Percentiles rank a stretch among this genome's conserved stretches.
Evolutionary conservation across 2,797 vertebrate genomes (phyloP).

Genomic region (Halcyon smyrnensis): DNA sequence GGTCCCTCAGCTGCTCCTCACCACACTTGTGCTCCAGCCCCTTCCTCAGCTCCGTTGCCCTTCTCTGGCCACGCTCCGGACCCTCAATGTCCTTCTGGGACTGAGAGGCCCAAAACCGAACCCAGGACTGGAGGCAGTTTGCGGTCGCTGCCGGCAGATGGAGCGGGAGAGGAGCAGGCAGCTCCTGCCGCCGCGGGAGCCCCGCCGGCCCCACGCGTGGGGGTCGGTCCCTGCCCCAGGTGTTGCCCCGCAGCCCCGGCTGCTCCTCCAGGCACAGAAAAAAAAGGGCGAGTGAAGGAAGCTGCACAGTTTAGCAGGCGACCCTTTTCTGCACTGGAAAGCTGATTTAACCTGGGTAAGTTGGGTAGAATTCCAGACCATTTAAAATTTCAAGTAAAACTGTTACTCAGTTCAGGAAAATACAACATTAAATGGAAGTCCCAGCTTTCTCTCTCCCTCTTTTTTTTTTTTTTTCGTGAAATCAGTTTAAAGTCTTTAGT

Average conservation of each 20-base stretch:
- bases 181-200: background rate
- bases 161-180: background rate
- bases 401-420: background rate
- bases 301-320: rapidly evolving
- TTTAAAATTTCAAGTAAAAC: background rate
- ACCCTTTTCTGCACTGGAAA: background rate
- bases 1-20: no score
- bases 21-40: background rate
- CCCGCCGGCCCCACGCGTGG: background rate
- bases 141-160: background rate
- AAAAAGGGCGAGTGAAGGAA: no score
- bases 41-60: background rate
- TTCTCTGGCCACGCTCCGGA: background rate
- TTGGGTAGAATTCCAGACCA: background rate
- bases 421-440: background rate
- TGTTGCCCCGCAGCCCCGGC: background rate
- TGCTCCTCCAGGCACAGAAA: no score
- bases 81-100: background rate
- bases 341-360: background rate
- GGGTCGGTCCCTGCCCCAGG: rapidly evolving
- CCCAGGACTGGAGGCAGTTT: background rate
- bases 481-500: background rate
- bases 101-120: background rate
- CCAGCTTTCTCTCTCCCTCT: background rate
- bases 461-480: background rate